A percentile compares a stretch with the other conserved stretches of the same genome.
Conservation (phyloP, 2,113 vertebrate species). For the Trichomycterus rosablanca region DNA sequence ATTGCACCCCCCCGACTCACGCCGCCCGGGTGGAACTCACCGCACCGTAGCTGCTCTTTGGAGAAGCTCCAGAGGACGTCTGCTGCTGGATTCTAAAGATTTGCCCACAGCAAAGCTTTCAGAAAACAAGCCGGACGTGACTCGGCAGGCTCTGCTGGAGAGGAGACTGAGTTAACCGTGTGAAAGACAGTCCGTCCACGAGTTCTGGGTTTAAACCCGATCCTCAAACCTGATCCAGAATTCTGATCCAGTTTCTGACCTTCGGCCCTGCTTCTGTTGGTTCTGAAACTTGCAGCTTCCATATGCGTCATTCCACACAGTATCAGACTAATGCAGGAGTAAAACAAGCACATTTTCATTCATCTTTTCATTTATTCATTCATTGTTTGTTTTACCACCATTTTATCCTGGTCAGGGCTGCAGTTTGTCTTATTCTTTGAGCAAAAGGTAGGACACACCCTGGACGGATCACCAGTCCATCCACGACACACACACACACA, state of each 20-base stretch:
- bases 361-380: too few relatives aligned
- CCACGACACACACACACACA: too few relatives aligned
- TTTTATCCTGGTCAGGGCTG: too few relatives aligned
- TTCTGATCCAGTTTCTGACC: conserved; percentile 6
- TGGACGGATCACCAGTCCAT: too few relatives aligned
- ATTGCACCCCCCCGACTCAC: conserved; percentile 5
- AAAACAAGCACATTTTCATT: too few relatives aligned
- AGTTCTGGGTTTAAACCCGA: conserved; percentile 26
- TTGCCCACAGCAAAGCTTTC: conserved; percentile 39
- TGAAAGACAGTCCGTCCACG: too few relatives aligned
- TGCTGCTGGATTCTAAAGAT: conserved; percentile 36
- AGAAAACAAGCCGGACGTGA: conserved; percentile 28
- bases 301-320: too few relatives aligned
- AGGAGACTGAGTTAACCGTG: conserved; percentile 13
- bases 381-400: too few relatives aligned
- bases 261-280: background rate
- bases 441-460: too few relatives aligned
- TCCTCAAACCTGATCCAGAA: background rate
- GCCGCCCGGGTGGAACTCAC: conserved; percentile 30
- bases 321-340: too few relatives aligned
- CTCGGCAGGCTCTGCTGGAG: conserved; percentile 16
- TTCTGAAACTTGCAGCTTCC: too few relatives aligned
- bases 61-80: conserved; percentile 27
- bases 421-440: too few relatives aligned
- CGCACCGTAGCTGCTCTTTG: conserved; percentile 19